Evolutionary conservation across 1,140 invertebrate species (phyloP), one percentile per base, ranked within the genome.

Genomic region (Zaprionus ghesquierei): DNA sequence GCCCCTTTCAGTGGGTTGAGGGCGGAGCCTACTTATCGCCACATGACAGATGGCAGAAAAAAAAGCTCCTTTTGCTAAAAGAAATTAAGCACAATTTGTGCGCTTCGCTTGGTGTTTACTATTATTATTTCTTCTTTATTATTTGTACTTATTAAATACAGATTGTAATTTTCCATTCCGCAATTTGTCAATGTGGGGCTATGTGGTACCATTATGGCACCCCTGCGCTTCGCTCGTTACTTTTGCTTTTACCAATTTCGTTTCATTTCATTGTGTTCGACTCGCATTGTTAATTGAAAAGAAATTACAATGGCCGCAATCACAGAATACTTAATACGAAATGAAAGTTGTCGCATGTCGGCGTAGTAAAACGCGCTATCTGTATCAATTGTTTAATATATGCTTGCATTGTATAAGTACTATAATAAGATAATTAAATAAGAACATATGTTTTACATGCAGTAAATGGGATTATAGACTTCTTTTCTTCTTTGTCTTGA

Each of bases 211-310:
- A 59, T 59, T 72, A 72, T 46, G 41, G 41, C 41, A 46, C 18
- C 35, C 15, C n/a, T 15, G 6, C 15, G 54, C 46, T 33, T 0
- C 9, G 49, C 53, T 69, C 41, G 33, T 62, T 78, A 81, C 81
- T 87, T 63, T 76, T 87, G 82, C 81, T 87, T 81, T 86, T 86
- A 72, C 82, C 82, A 81, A 87, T 87, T 75, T 77, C 65, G 46
- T 62, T 79, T 64, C n/a, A 49, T 55, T 56, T 61, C 8, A 25
- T 51, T 54, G 54, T 58, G 31, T 50, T 58, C 25, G 15, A 13
- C 41, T 60, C 69, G 74, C 71, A 81, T 86, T 86, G 82, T 82
- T 86, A 87, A 86, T 87, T 86, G 81, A 87, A 86, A 86, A 79
- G 79, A 86, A 87, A 86, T 86, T 82, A 87, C 75, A 61, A 33